phyloP scores from a whole-genome alignment of 92 coral and sea anemone genomes.

The Actinostola sp. region DNA sequence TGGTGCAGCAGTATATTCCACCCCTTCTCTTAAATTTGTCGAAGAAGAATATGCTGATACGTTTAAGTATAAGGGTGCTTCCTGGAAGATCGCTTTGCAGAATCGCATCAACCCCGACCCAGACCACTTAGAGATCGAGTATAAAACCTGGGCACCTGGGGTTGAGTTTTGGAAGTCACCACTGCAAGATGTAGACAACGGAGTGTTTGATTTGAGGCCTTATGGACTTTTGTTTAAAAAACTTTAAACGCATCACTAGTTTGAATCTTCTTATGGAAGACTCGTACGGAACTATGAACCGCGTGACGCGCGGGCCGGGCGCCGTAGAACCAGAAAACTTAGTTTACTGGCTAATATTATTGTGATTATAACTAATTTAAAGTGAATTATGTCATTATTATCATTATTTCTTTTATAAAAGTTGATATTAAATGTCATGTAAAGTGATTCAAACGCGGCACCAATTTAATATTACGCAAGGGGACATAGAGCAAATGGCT shows the following conservation, averaged over 20 bases:
- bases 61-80: conserved; percentile 46
- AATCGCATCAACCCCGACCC: conserved; percentile 67
- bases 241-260: neutral
- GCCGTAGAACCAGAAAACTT: no score
- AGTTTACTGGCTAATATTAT: no score
- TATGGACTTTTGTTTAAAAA: conserved; percentile 64
- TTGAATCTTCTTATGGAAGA: no score
- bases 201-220: conserved; percentile 54
- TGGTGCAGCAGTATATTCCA: conserved; percentile 67
- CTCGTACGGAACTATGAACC: no score
- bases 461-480: no score
- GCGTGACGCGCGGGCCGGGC: no score
- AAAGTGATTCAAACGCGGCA: no score
- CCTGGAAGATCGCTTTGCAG: conserved; percentile 67
- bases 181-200: conserved; percentile 9
- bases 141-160: conserved; percentile 44
- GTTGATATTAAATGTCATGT: no score
- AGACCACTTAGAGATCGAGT: conserved; percentile 31
- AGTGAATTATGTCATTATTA: no score
- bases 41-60: conserved; percentile 44
- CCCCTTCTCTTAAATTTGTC: conserved; percentile 62
- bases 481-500: no score
- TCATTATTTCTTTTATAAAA: no score
- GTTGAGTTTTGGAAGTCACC: conserved; percentile 71
- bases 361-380: no score